Evolutionary conservation across 2,888 invertebrate species (phyloP).

Genomic region (Vannuccia rotundouncinata): DNA sequence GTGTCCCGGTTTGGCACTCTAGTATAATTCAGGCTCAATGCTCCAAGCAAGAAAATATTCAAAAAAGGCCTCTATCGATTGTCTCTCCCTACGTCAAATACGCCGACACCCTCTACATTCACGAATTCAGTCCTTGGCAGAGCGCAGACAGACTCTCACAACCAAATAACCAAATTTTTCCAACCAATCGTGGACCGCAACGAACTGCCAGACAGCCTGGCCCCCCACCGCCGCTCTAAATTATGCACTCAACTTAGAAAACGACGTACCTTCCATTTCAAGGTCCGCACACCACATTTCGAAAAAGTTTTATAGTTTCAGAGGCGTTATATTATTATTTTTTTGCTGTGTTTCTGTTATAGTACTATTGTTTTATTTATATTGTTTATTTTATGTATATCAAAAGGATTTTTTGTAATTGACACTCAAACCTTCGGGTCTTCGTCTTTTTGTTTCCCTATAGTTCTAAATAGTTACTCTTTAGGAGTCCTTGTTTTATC

Average conservation of each 20-base stretch:
- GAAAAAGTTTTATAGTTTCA: not conserved
- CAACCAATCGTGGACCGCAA: not conserved
- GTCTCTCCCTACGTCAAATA: slow-evolving; percentile 8
- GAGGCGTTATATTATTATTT: not conserved
- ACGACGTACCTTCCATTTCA: not conserved
- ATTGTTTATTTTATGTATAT: not conserved
- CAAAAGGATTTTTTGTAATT: not conserved
- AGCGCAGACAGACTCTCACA: not conserved
- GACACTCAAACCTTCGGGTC: not conserved
- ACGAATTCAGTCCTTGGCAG: not conserved
- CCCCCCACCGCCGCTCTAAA: not conserved
- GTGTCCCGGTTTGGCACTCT: slow-evolving; percentile 15
- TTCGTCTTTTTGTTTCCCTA: slow-evolving; percentile 8
- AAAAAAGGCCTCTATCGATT: slow-evolving; percentile 2
- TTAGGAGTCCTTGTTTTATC: too few relatives aligned
- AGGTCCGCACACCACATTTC: not conserved
- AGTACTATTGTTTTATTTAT: not conserved
- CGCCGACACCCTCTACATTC: not conserved
- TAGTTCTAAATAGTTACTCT: too few relatives aligned
- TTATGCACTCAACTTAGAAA: not conserved
- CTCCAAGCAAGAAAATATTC: not conserved
- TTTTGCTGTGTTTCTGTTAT: not conserved
- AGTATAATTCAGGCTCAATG: not conserved
- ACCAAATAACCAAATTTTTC: not conserved
- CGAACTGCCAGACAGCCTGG: not conserved